These are phyloP conservation scores for Meteorus colon DNA, from an alignment of 2,888 invertebrate genomes.

Conservation along the genomic window DNA sequence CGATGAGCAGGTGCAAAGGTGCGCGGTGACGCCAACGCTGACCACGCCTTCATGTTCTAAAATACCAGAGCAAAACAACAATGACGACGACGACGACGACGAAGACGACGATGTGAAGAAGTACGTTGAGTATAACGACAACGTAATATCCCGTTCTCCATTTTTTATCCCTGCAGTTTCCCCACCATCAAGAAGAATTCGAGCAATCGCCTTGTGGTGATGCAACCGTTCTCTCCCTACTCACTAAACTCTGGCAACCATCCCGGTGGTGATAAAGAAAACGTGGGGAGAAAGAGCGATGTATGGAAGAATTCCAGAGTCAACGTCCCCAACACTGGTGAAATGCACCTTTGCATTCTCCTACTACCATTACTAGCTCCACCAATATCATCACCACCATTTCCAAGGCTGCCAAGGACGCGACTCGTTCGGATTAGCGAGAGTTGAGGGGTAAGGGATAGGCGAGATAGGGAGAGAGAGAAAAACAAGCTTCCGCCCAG, in stretches of 20 bases:
- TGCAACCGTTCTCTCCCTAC: conserved; percentile 28
- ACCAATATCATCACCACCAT: conserved; percentile 27
- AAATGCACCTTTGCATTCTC: conserved; percentile 39
- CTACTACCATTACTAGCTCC: conserved; percentile 10
- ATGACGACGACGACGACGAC: conserved; percentile 47
- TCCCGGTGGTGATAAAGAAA: conserved; percentile 10
- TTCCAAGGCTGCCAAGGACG: conserved; percentile 40
- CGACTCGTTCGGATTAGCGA: neutral
- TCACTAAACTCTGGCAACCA: conserved; percentile 7
- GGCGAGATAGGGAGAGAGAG: neutral
- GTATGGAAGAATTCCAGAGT: conserved; percentile 48
- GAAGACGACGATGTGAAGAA: conserved; percentile 49
- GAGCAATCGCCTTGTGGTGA: conserved; percentile 18
- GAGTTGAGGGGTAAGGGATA: neutral
- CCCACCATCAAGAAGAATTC: conserved; percentile 28
- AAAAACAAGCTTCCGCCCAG: neutral
- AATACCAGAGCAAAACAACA: conserved; percentile 44
- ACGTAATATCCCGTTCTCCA: conserved; percentile 54
- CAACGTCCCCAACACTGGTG: conserved; percentile 62
- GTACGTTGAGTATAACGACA: conserved; percentile 47
- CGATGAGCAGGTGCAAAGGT: conserved; percentile 71
- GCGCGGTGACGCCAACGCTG: conserved; percentile 66
- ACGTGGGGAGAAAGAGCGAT: neutral
- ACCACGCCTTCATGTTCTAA: conserved; percentile 67
- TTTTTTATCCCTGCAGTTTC: conserved; percentile 41